A percentile compares a stretch with the other conserved stretches of the same genome.
Conservation (phyloP, 2,797 vertebrate genomes). For the Steatocranus sp. region DNA sequence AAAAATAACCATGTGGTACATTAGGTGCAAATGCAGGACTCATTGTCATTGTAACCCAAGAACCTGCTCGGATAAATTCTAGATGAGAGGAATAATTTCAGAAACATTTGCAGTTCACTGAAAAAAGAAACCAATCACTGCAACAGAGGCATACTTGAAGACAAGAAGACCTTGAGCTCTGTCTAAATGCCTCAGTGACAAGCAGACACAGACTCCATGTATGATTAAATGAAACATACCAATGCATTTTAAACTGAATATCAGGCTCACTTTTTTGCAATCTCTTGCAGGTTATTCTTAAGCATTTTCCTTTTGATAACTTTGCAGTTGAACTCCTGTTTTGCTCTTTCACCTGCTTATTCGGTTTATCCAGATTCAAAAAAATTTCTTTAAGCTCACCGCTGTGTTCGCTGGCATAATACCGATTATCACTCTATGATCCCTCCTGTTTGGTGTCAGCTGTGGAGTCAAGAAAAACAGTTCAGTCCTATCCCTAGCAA, state of each 20-base stretch:
- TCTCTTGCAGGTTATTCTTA: background rate
- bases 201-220: background rate
- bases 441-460: constrained; percentile 22
- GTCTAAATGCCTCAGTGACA: background rate
- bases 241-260: background rate
- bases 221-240: background rate
- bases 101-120: background rate
- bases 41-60: background rate
- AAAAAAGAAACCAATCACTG: background rate
- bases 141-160: background rate
- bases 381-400: background rate
- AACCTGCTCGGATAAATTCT: constrained; percentile 17
- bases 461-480: constrained; percentile 5
- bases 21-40: constrained; percentile 12
- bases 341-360: constrained; percentile 5
- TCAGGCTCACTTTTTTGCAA: background rate
- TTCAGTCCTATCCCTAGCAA: constrained; percentile 3
- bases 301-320: background rate
- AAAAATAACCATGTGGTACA: constrained; percentile 32
- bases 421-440: background rate
- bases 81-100: constrained; percentile 5
- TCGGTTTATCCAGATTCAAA: background rate
- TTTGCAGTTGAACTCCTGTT: background rate
- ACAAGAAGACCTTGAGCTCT: constrained; percentile 12
- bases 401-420: constrained; percentile 35